A percentile compares a stretch with the other conserved stretches of the same genome.
phyloP scores from a whole-genome alignment of 1,140 invertebrate genomes.

The Euglossa dilemma region DNA sequence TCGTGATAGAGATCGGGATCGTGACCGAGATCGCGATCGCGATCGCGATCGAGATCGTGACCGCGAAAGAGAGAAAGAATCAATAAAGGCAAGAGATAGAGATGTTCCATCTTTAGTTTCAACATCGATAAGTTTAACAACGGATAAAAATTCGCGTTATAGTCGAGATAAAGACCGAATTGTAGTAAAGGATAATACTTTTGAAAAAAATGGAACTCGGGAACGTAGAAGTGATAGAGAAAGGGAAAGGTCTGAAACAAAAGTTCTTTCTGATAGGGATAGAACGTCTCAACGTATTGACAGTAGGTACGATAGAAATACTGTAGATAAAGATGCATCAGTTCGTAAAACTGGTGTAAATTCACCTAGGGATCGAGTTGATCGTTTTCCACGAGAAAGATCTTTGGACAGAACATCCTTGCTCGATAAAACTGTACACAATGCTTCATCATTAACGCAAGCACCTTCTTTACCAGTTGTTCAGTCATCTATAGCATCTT shows the following conservation, averaged over 20 bases:
- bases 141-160: constrained; percentile 71
- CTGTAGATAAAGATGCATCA: constrained; percentile 70
- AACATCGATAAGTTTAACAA: constrained; percentile 41
- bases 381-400: constrained; percentile 74
- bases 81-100: constrained; percentile 60
- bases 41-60: constrained; percentile 61
- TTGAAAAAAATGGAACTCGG: constrained; percentile 69
- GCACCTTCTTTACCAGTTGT: constrained; percentile 30
- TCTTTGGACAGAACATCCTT: constrained; percentile 70
- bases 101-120: constrained; percentile 53
- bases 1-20: constrained; percentile 60
- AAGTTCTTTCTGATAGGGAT: constrained; percentile 71
- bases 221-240: constrained; percentile 79
- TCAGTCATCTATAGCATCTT: constrained; percentile 39
- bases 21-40: constrained; percentile 56
- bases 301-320: constrained; percentile 70
- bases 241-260: constrained; percentile 73
- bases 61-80: constrained; percentile 64
- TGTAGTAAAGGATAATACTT: constrained; percentile 63
- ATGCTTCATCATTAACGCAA: constrained; percentile 33
- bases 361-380: constrained; percentile 69
- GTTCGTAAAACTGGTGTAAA: constrained; percentile 67
- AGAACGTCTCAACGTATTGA: constrained; percentile 73
- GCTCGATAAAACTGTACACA: constrained; percentile 68
- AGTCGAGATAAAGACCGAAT: constrained; percentile 74